Conservation (phyloP, 2,888 invertebrate species). For the Calameuta pallipes region DNA sequence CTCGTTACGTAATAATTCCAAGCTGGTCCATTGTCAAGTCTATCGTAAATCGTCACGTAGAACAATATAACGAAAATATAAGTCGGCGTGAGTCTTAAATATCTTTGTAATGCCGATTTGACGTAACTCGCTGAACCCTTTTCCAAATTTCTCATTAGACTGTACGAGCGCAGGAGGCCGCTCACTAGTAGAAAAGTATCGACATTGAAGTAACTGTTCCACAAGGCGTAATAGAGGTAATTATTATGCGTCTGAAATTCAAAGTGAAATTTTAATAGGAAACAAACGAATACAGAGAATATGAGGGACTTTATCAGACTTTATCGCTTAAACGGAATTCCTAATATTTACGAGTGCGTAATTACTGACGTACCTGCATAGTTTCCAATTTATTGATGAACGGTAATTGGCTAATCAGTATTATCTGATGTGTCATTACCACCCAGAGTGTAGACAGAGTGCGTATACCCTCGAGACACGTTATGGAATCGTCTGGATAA, state of each 20-base stretch:
- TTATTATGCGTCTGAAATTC: conserved; percentile 20
- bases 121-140: conserved; percentile 61
- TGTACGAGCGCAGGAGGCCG: conserved; percentile 75
- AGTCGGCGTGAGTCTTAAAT: conserved; percentile 75
- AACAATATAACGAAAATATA: conserved; percentile 77
- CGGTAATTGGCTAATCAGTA: conserved; percentile 21
- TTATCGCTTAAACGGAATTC: not conserved
- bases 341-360: not conserved
- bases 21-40: conserved; percentile 76
- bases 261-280: not conserved
- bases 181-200: conserved; percentile 77
- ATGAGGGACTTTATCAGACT: not conserved
- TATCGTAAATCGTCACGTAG: conserved; percentile 76
- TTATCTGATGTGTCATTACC: conserved; percentile 32
- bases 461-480: conserved; percentile 29
- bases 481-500: conserved; percentile 23
- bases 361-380: conserved; percentile 14
- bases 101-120: conserved; percentile 24
- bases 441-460: conserved; percentile 26
- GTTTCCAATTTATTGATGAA: conserved; percentile 23
- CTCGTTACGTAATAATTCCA: conserved; percentile 70
- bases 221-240: conserved; percentile 15
- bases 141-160: conserved; percentile 73
- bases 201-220: conserved; percentile 57
- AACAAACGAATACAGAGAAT: not conserved